Evolutionary conservation across 2,113 vertebrate genomes (phyloP), one percentile per base, ranked within the genome.

Genomic region (Menidia beryllina): DNA sequence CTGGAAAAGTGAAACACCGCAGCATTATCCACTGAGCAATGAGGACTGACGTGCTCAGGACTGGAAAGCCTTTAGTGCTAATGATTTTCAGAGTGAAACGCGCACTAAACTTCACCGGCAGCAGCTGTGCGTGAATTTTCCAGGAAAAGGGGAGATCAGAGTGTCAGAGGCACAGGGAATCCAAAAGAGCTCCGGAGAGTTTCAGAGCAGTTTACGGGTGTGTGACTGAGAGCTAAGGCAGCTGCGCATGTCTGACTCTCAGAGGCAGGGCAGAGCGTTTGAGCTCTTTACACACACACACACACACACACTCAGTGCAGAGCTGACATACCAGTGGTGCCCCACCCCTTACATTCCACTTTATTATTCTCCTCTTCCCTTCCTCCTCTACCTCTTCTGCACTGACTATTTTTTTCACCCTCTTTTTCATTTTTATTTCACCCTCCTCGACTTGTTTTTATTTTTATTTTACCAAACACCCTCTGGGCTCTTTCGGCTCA

Each of bases 261-360:
- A 86, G 84, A 88, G 82, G 82, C 84, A 79, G 72, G 79, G 83
- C 76, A 74, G 84, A 75, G 82, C 82, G 79, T 81, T 83, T 81
- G 73, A 60, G 67, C 77, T 49, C 82, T 30, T 39, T 48, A 55
- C 74, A 69, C 56, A 62, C 57, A 61, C 77, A 74, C 10, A 34
- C 30, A 34, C 30, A 10, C 10, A 10, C 30, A 34, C 75, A 57
- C 59, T 67, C 57, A 74, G 62, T 59, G 69, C 65, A 77, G 75
- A 82, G 69, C 83, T 89, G 81, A 90, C 91, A 89, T 91, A 87
- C 91, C 91, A 92, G 83, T 86, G 86, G 80, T 76, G 88, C 91
- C 90, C 90, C 91, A 92, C 92, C 91, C 90, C 79, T 83, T 53
- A 85, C 88, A 93, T 92, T 93, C 92, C 90, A 79, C 79, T 88